Evolutionary conservation across 2,888 invertebrate species (phyloP).

Genomic region (Platycheirus rosarum): DNA sequence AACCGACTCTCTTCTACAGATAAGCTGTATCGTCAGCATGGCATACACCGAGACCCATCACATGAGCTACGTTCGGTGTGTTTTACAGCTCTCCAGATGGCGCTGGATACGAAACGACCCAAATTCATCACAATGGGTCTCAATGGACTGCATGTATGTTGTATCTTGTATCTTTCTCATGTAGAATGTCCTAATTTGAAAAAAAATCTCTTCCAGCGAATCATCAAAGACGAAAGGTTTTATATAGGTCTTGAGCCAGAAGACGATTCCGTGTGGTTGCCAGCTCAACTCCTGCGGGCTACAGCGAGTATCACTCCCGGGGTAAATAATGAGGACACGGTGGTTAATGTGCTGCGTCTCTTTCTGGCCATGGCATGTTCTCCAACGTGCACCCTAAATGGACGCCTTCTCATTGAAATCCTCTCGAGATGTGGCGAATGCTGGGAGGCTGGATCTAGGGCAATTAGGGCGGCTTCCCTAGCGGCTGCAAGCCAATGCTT

Average conservation of each 20-base stretch:
- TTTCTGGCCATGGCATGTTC: slow-evolving; percentile 94
- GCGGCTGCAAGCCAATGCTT: slow-evolving; percentile 95
- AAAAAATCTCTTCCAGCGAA: slow-evolving; percentile 85
- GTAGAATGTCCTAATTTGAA: slow-evolving; percentile 21
- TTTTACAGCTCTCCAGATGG: slow-evolving; percentile 92
- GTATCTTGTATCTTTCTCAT: background rate
- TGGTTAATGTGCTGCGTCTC: slow-evolving; percentile 88
- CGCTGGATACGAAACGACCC: slow-evolving; percentile 93
- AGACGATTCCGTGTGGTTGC: slow-evolving; percentile 95
- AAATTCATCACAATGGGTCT: slow-evolving; percentile 92
- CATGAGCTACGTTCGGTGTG: slow-evolving; percentile 93
- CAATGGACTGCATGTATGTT: slow-evolving; percentile 93
- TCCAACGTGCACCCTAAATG: slow-evolving; percentile 94
- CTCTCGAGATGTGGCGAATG: slow-evolving; percentile 93
- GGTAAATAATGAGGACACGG: slow-evolving; percentile 91
- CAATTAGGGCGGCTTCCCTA: slow-evolving; percentile 92
- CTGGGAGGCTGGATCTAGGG: slow-evolving; percentile 90
- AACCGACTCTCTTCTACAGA: slow-evolving; percentile 85
- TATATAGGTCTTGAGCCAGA: slow-evolving; percentile 95
- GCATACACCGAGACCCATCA: slow-evolving; percentile 89
- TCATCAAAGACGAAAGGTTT: slow-evolving; percentile 95
- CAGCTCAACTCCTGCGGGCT: slow-evolving; percentile 93
- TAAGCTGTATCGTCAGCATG: slow-evolving; percentile 91
- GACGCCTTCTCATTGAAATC: slow-evolving; percentile 93
- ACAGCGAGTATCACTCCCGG: slow-evolving; percentile 85